Percentiles rank a stretch among this genome's conserved stretches.
These are phyloP conservation scores for Allophyes oxyacanthae DNA, from an alignment of 2,888 invertebrate genomes.

Conservation along the genomic window DNA sequence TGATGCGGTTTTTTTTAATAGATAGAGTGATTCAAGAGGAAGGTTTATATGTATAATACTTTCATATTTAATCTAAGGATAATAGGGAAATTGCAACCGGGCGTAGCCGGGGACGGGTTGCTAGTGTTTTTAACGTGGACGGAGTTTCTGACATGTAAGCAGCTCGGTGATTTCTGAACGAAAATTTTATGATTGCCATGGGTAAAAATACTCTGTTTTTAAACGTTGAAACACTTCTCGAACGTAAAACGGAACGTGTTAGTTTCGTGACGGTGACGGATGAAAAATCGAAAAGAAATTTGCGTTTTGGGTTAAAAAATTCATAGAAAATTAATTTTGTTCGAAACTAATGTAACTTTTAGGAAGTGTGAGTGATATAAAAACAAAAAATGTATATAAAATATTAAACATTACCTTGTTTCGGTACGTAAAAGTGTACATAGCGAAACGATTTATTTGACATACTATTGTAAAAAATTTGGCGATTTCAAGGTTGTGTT, in stretches of 20 bases:
- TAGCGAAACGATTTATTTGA: constrained; percentile 57
- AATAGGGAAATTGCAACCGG: too few species aligned
- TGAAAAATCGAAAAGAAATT: constrained; percentile 59
- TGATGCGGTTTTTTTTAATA: too few species aligned
- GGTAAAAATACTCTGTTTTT: not conserved
- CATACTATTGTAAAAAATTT: constrained; percentile 68
- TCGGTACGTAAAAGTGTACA: constrained; percentile 71
- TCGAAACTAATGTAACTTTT: constrained; percentile 30
- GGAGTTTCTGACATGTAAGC: too few species aligned
- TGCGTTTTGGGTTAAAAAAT: constrained; percentile 42
- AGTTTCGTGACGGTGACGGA: constrained; percentile 59
- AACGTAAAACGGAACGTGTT: constrained; percentile 67
- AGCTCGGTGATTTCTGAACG: constrained; percentile 3
- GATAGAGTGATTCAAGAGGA: too few species aligned
- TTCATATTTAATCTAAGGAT: too few species aligned
- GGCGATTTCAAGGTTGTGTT: constrained; percentile 83
- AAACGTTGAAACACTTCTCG: constrained; percentile 10
- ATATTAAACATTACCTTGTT: constrained; percentile 54
- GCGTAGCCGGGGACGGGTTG: too few species aligned
- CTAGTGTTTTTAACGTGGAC: too few species aligned
- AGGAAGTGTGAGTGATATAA: constrained; percentile 50
- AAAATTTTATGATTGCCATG: not conserved
- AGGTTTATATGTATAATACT: too few species aligned
- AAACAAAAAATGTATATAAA: constrained; percentile 54
- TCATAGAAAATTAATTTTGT: constrained; percentile 26